phyloP scores from a whole-genome alignment of 2,888 invertebrate genomes.

The Alcis repandata region DNA sequence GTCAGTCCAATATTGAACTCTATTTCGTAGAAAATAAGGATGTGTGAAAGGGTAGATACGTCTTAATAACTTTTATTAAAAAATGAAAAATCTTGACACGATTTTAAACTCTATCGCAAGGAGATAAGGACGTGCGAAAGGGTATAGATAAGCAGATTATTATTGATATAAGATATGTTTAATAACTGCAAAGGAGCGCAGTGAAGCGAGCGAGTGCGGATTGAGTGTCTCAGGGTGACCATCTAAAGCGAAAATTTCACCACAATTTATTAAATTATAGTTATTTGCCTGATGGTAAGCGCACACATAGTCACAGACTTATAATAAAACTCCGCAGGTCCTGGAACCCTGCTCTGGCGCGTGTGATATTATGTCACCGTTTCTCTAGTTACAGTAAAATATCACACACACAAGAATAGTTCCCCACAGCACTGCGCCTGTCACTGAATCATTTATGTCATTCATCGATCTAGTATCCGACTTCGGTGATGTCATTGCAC shows the following conservation, averaged over 20 bases:
- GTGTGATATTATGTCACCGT: too few relatives aligned
- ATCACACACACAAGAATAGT: too few relatives aligned
- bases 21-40: background rate
- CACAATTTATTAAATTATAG: background rate
- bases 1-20: background rate
- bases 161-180: slow-evolving; percentile 83
- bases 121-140: slow-evolving; percentile 53
- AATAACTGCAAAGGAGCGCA: slow-evolving; percentile 80
- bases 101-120: slow-evolving; percentile 53
- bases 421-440: too few relatives aligned
- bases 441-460: too few relatives aligned
- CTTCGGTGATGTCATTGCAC: too few relatives aligned
- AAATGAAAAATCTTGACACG: slow-evolving; percentile 28
- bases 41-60: background rate
- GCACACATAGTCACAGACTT: too few relatives aligned
- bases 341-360: too few relatives aligned
- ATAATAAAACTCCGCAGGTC: too few relatives aligned
- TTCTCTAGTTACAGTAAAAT: too few relatives aligned
- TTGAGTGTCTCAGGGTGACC: slow-evolving; percentile 70
- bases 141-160: slow-evolving; percentile 66
- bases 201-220: slow-evolving; percentile 71
- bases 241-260: slow-evolving; percentile 33
- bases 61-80: background rate
- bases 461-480: too few relatives aligned
- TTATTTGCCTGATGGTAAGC: too few relatives aligned